Percentiles rank a stretch among this genome's conserved stretches.
Conservation (phyloP, 1,140 invertebrate genomes). For the Plectrocnemia conspersa region DNA sequence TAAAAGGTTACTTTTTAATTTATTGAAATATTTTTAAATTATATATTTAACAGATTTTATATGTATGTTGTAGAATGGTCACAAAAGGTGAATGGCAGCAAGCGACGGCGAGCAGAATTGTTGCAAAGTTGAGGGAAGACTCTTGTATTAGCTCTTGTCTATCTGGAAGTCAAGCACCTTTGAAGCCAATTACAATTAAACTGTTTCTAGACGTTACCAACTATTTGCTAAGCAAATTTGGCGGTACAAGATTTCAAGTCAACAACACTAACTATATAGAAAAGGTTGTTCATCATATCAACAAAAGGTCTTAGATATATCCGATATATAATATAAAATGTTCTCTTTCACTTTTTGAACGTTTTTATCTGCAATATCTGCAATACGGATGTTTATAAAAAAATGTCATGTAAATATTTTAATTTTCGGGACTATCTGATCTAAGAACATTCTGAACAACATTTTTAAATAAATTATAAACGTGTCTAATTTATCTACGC, state of each 20-base stretch:
- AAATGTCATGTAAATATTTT: too few relatives aligned
- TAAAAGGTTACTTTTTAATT: conserved; percentile 16
- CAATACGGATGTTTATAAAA: too few relatives aligned
- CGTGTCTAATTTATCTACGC: not conserved
- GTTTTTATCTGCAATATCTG: too few relatives aligned
- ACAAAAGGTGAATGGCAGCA: conserved; percentile 16
- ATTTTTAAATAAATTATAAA: conserved; percentile 2
- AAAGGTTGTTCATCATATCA: conserved; percentile 21
- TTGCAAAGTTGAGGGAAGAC: conserved; percentile 11
- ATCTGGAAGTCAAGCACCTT: conserved; percentile 9
- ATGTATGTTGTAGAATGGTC: not conserved
- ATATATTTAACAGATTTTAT: not conserved
- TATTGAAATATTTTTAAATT: not conserved
- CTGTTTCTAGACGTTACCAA: conserved; percentile 30
- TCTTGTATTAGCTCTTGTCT: not conserved
- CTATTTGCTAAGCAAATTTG: conserved; percentile 10
- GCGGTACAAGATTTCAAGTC: conserved; percentile 10
- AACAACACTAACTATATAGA: conserved; percentile 23
- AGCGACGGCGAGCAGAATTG: conserved; percentile 9
- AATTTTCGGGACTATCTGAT: too few relatives aligned
- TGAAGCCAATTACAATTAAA: conserved; percentile 26
- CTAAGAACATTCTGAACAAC: too few relatives aligned
- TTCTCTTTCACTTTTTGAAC: too few relatives aligned
- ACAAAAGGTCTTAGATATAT: too few relatives aligned
- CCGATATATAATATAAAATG: too few relatives aligned